Percentiles rank a stretch among this genome's conserved stretches.
These are phyloP conservation scores for Apis dorsata DNA, from an alignment of 1,140 invertebrate genomes.

Conservation along the genomic window DNA sequence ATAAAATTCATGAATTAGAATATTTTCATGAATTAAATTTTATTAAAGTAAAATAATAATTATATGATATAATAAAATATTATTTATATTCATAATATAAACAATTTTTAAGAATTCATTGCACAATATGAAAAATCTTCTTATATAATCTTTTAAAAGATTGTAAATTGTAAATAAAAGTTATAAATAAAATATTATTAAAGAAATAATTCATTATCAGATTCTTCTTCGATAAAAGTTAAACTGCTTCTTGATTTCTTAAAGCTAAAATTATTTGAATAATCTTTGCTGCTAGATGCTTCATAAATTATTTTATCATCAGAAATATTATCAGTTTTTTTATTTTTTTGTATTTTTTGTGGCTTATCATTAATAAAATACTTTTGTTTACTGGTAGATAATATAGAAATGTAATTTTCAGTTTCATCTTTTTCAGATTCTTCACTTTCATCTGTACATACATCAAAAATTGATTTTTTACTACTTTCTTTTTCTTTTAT, in stretches of 20 bases:
- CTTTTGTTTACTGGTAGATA: conserved; percentile 5
- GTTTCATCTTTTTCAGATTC: conserved; percentile 28
- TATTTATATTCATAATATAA: background rate
- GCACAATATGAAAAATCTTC: background rate
- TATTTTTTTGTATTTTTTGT: background rate
- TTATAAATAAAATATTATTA: conserved; percentile 7
- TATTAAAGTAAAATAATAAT: background rate
- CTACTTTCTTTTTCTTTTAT: conserved; percentile 30
- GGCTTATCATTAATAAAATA: background rate
- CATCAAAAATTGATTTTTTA: conserved; percentile 43
- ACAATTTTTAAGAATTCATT: background rate
- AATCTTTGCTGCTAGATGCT: conserved; percentile 23
- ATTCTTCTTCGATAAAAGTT: conserved; percentile 42
- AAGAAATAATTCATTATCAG: conserved; percentile 55
- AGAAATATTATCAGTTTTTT: background rate
- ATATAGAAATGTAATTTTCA: background rate
- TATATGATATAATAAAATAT: background rate
- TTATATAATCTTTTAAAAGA: background rate
- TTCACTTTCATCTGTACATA: conserved; percentile 58
- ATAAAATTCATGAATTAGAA: background rate
- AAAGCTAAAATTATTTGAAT: no score
- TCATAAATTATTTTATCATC: conserved; percentile 16
- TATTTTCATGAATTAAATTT: background rate
- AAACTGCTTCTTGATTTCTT: background rate
- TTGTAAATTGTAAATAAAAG: conserved; percentile 19